Conservation (phyloP, 2,888 invertebrate genomes). For the Drosophila greeni region DNA sequence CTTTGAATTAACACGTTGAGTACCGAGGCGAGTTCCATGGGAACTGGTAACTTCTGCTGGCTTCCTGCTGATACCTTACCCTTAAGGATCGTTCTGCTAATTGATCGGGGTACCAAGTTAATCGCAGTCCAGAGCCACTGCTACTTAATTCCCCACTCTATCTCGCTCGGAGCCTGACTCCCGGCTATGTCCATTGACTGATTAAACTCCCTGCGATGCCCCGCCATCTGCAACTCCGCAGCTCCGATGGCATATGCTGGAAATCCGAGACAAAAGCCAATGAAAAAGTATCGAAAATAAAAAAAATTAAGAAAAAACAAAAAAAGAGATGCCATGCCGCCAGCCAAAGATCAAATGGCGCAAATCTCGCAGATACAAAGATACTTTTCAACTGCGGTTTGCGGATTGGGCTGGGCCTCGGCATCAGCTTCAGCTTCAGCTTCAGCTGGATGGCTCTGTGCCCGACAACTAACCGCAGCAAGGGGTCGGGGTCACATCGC, state of each 20-base stretch:
- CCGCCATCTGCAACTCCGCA: constrained; percentile 21
- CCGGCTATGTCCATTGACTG: constrained; percentile 25
- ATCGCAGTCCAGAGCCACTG: constrained; percentile 25
- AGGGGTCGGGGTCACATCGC: constrained; percentile 55
- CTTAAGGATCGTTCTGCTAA: constrained; percentile 18
- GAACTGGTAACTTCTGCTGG: neutral
- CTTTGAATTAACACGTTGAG: neutral
- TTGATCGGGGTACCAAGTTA: constrained; percentile 29
- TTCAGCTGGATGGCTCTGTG: constrained; percentile 20
- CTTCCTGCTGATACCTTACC: neutral
- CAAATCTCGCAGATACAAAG: constrained; percentile 65
- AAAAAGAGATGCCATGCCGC: constrained; percentile 60
- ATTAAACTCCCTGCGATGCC: constrained; percentile 17
- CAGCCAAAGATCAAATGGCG: constrained; percentile 67
- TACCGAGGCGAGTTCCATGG: neutral
- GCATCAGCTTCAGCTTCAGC: neutral
- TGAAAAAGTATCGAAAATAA: constrained; percentile 33
- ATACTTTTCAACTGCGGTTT: constrained; percentile 60
- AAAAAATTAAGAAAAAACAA: constrained; percentile 14
- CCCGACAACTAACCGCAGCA: constrained; percentile 53
- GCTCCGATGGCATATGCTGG: constrained; percentile 32
- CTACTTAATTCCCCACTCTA: constrained; percentile 30
- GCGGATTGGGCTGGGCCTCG: constrained; percentile 31
- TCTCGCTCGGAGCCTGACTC: constrained; percentile 1
- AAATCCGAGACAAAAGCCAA: constrained; percentile 29